phyloP scores from a whole-genome alignment of 2,888 invertebrate species.

The Atherix ibis region DNA sequence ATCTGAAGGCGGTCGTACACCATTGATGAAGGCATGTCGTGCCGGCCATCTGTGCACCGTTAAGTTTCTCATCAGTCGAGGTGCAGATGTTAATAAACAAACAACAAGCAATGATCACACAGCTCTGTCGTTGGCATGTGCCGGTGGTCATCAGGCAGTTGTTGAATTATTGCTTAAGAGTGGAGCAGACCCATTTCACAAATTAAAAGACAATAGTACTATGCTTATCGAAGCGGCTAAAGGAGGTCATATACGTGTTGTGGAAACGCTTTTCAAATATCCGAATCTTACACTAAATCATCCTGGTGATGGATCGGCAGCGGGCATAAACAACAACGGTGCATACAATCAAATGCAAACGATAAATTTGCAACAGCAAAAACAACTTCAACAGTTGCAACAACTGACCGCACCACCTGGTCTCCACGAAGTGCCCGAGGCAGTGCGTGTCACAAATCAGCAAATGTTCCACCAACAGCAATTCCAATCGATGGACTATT shows the following conservation, averaged over 20 bases:
- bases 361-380: conserved; percentile 26
- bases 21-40: conserved; percentile 95
- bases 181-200: conserved; percentile 90
- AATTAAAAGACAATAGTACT: conserved; percentile 94
- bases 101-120: conserved; percentile 95
- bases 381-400: conserved; percentile 33
- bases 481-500: conserved; percentile 21
- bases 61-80: conserved; percentile 82
- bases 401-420: conserved; percentile 33
- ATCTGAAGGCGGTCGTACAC: conserved; percentile 92
- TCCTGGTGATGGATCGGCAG: conserved; percentile 29
- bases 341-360: conserved; percentile 24
- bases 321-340: conserved; percentile 12
- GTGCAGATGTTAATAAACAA: conserved; percentile 71
- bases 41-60: conserved; percentile 94
- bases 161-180: conserved; percentile 83
- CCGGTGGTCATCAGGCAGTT: conserved; percentile 86
- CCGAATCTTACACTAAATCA: conserved; percentile 68
- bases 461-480: conserved; percentile 32
- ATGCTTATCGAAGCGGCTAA: conserved; percentile 98
- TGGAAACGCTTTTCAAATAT: conserved; percentile 86
- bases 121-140: conserved; percentile 88
- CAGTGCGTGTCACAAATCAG: conserved; percentile 39
- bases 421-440: conserved; percentile 43
- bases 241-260: conserved; percentile 92